phyloP scores from a whole-genome alignment of 2,888 invertebrate species.

The Allacma fusca region DNA sequence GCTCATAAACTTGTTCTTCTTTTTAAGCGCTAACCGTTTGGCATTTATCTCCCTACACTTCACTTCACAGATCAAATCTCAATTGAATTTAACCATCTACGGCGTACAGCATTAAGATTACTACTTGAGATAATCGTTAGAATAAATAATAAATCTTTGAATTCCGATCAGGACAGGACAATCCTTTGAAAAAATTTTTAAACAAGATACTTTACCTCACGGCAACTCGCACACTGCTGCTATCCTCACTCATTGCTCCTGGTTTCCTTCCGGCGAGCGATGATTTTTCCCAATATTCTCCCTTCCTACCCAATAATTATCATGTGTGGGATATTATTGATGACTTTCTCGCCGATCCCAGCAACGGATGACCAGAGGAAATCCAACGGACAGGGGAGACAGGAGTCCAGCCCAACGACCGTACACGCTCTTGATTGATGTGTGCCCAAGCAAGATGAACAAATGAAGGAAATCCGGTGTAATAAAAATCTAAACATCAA shows the following conservation, averaged over 20 bases:
- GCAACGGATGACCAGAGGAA: background rate
- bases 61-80: background rate
- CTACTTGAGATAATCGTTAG: background rate
- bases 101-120: conserved; percentile 3
- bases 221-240: conserved; percentile 39
- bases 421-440: too few relatives aligned
- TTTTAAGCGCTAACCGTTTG: background rate
- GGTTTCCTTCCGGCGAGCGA: conserved; percentile 10
- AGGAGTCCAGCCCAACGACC: background rate
- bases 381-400: background rate
- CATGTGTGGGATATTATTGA: conserved; percentile 14
- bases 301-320: background rate
- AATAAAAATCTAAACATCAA: too few relatives aligned
- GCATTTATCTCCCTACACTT: background rate
- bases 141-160: conserved; percentile 12
- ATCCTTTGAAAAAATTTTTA: background rate
- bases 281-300: background rate
- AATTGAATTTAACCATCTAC: conserved; percentile 6
- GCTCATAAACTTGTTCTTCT: background rate
- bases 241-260: conserved; percentile 28
- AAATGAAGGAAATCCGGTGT: too few relatives aligned
- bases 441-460: too few relatives aligned
- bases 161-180: background rate
- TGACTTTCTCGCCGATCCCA: background rate
- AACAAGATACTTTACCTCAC: conserved; percentile 30